These are phyloP conservation scores for Kryptolebias marmoratus DNA, from an alignment of 2,113 vertebrate genomes.

Conservation along the genomic window DNA sequence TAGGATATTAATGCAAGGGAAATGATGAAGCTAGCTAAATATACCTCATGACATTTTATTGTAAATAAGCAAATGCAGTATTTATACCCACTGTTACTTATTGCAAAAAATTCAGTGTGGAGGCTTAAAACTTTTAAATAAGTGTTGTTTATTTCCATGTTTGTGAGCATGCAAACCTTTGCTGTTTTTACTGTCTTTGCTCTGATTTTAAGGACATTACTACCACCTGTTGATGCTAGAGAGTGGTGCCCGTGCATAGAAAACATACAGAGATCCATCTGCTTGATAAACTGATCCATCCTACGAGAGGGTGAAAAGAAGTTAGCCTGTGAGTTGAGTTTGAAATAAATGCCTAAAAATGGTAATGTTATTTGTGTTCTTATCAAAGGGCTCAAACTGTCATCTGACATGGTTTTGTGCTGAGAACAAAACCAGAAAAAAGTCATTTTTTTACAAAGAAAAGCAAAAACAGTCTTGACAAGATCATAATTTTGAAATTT, in stretches of 20 bases:
- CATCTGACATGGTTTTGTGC: not conserved
- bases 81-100: not conserved
- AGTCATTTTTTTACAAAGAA: too few species aligned
- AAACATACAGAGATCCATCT: not conserved
- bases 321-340: too few species aligned
- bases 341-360: too few species aligned
- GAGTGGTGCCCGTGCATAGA: not conserved
- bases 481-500: too few species aligned
- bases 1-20: not conserved
- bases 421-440: too few species aligned
- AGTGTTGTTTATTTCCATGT: not conserved
- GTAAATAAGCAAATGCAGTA: not conserved
- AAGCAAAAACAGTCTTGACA: too few species aligned
- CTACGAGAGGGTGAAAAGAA: too few species aligned
- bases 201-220: conserved; percentile 7
- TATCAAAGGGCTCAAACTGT: not conserved
- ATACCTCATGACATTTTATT: not conserved
- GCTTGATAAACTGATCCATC: not conserved
- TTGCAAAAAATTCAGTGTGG: not conserved
- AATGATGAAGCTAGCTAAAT: not conserved
- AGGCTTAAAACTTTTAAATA: not conserved
- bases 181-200: not conserved
- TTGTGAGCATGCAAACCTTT: not conserved
- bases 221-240: conserved; percentile 5
- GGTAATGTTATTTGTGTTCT: too few species aligned